phyloP scores from a whole-genome alignment of 35 echinoderm and acorn worm species.

The Stichopus chloronotus region DNA sequence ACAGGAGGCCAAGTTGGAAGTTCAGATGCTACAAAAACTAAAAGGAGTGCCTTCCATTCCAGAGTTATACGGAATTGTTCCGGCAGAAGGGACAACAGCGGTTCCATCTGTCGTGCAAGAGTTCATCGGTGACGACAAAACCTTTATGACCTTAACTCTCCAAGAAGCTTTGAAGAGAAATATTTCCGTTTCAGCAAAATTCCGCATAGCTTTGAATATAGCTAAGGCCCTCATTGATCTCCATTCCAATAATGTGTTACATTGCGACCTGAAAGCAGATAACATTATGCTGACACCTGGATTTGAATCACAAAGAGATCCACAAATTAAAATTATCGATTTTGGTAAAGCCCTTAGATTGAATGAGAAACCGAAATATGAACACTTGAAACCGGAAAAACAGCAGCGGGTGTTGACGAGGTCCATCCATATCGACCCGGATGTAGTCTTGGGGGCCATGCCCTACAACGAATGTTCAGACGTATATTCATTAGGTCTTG shows the following conservation, averaged over 20 bases:
- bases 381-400: neutral
- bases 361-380: neutral
- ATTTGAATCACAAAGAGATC: neutral
- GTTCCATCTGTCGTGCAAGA: neutral
- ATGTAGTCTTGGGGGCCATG: neutral
- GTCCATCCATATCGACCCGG: neutral
- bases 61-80: neutral
- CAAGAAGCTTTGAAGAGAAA: neutral
- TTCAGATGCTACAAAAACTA: neutral
- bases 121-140: neutral
- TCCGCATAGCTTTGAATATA: neutral
- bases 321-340: slow-evolving; percentile 14
- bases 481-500: neutral
- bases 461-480: neutral
- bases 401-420: neutral
- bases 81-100: neutral
- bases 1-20: slow-evolving; percentile 2
- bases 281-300: slow-evolving; percentile 23
- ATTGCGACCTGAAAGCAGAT: slow-evolving; percentile 13
- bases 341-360: neutral
- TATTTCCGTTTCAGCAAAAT: neutral
- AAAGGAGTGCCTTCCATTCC: neutral
- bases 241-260: neutral
- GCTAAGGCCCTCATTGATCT: neutral
- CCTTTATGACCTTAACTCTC: neutral